Evolutionary conservation across 2,888 invertebrate species (phyloP), one percentile per base, ranked within the genome.

Genomic region (Exocentrus adspersus): DNA sequence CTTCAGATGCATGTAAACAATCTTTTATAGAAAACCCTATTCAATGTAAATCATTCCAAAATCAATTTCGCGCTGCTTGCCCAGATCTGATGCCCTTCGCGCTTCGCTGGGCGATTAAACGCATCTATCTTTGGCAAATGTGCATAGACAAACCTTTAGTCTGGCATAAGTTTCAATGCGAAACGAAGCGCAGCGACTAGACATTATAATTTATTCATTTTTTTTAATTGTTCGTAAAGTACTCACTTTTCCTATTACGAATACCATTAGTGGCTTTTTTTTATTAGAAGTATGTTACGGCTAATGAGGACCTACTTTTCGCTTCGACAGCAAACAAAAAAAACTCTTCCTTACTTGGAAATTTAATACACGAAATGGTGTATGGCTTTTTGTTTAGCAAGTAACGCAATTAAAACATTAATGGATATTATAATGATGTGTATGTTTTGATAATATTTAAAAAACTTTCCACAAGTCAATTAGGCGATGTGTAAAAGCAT

Each of bases 1-100:
- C 65, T 63, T 63, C 54, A 62, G 63, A 65, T 65, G 60, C 65
- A 69, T 69, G 67, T 65, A 69, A 69, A 69, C 65, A 42, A 61
- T 65, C 59, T 50, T 51, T 57, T 42, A 43, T 45, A 62, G 57
- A 48, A 60, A 65, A 59, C 19, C 43, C 63, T 59, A 68, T 67
- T 69, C 61, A 65, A 70, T 70, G 67, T 67, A 67, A 67, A 70
- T 67, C 46, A 28, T 43, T 59, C 48, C 57, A 41, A 63, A 67
- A 63, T 67, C 69, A 61, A 69, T 69, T 69, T 69, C 46, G 56
- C 65, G 59, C 65, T 50, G 14, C 2, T 51, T 56, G 51, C 43
- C 17, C 17, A 54, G 54, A 54, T 54, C 42, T 43, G 43, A 17
- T 12, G 28, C 42, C 43, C 24, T 24, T 43, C 10, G 24, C 21